Percentiles rank a stretch among this genome's conserved stretches.
Evolutionary conservation across 2,888 invertebrate species (phyloP).

Genomic region (Drepanosiphum platanoidis): DNA sequence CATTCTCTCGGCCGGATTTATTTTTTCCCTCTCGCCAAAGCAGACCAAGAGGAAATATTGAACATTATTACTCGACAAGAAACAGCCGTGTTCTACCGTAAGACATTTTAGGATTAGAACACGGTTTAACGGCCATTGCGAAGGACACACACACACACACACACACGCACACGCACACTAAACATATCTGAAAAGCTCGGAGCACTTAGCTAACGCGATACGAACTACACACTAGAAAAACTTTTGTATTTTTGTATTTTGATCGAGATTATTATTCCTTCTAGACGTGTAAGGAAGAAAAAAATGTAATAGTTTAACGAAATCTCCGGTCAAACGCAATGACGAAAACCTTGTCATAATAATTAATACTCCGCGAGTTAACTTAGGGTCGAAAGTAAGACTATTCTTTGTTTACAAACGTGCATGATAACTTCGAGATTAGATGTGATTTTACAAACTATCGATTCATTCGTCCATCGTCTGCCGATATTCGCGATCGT

Average conservation of each 20-base stretch:
- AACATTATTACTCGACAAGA: background rate
- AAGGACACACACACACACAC: background rate
- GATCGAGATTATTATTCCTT: background rate
- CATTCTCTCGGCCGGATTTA: background rate
- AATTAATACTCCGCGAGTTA: no score
- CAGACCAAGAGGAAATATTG: background rate
- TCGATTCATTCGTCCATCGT: no score
- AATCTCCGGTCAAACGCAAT: no score
- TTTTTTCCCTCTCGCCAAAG: background rate
- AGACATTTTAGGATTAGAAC: constrained; percentile 10
- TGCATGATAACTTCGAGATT: no score
- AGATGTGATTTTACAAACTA: no score
- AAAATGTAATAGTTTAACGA: background rate
- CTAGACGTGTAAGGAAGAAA: background rate
- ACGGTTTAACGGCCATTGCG: background rate
- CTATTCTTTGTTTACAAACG: no score
- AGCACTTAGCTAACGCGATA: constrained; percentile 46
- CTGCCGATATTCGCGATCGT: no score
- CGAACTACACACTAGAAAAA: background rate
- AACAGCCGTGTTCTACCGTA: background rate
- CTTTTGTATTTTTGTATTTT: constrained; percentile 16
- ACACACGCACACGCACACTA: no score
- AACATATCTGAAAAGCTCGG: background rate
- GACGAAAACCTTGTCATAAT: background rate
- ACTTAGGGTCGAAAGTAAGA: no score